A percentile compares a stretch with the other conserved stretches of the same genome.
phyloP scores from a whole-genome alignment of 2,113 vertebrate species.

The Panthera leo region DNA sequence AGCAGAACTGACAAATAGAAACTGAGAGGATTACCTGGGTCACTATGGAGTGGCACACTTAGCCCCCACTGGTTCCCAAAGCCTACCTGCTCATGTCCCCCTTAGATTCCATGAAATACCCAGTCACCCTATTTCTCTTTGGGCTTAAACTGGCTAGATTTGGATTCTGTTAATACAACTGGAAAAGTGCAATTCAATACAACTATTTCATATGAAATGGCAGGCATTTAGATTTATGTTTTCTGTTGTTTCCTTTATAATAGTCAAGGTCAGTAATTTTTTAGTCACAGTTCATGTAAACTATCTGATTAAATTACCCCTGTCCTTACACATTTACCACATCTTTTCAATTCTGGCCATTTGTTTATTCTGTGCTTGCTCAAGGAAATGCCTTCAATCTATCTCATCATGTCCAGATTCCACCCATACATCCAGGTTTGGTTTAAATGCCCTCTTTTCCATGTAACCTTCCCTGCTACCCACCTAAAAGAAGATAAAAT shows the following conservation, averaged over 20 bases:
- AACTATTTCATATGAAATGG: neutral
- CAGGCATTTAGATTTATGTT: neutral
- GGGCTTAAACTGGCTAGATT: neutral
- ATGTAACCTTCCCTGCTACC: neutral
- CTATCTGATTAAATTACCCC: neutral
- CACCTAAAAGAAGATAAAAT: neutral
- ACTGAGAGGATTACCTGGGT: neutral
- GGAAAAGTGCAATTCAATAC: neutral
- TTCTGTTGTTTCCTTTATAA: constrained; percentile 10
- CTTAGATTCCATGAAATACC: neutral
- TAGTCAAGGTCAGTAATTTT: neutral
- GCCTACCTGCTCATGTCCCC: neutral
- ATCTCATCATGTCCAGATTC: neutral
- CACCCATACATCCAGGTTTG: neutral
- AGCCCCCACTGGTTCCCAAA: neutral
- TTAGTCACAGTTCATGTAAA: neutral
- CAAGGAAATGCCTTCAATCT: neutral
- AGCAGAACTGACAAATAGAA: neutral
- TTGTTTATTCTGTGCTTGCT: neutral
- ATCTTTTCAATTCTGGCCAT: neutral
- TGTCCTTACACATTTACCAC: neutral
- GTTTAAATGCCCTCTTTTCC: neutral
- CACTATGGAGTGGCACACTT: neutral
- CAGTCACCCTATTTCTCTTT: neutral
- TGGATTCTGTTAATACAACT: neutral